Evolutionary conservation across 2,797 vertebrate genomes (phyloP), one percentile per base, ranked within the genome.

Genomic region (Semaprochilodus insignis): DNA sequence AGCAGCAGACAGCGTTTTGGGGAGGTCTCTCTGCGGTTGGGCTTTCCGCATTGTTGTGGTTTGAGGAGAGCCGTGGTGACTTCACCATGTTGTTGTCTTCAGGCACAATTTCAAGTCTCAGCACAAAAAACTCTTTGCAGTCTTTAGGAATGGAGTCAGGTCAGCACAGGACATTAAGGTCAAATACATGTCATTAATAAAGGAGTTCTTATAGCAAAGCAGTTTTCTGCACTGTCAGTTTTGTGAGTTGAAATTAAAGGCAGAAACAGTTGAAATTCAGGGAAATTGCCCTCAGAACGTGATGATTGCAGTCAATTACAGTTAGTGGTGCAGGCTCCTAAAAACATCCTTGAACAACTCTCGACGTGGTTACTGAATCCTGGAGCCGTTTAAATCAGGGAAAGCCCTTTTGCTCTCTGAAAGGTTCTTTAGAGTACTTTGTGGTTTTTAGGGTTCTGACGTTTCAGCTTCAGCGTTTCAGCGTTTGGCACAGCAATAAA

Each of bases 1-100:
- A 72, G 78, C 89, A 83, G 90, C 77, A 74, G 74, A 85, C 70
- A 83, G 85, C 67, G 40, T 80, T 88, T 75, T 88, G 90, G 90
- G 91, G 90, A 91, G 91, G 90, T 88, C 87, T 90, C 86, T 90
- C 81, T 82, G 93, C 92, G 93, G 92, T 85, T 52, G 75, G 85
- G 67, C 75, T 82, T 62, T 81, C 66, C 69, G 82, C 62, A 85
- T 89, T 84, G 81, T 25, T 44, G 89, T 84, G 90, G 92, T 93
- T 91, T 83, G 75, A 85, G 85, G 66, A 79, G 77, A 89, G 90
- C 87, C 90, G 77, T 88, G 88, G 86, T 82, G 89, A 88, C 91
- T 90, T 91, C 88, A 91, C 91, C 88, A 25, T 88, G 87, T 15
- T 90, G 90, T 90, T 93, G 90, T 83, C 90, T 80, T 92, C 92